Conservation (phyloP, 2,888 invertebrate genomes). For the Ischnura elegans region DNA sequence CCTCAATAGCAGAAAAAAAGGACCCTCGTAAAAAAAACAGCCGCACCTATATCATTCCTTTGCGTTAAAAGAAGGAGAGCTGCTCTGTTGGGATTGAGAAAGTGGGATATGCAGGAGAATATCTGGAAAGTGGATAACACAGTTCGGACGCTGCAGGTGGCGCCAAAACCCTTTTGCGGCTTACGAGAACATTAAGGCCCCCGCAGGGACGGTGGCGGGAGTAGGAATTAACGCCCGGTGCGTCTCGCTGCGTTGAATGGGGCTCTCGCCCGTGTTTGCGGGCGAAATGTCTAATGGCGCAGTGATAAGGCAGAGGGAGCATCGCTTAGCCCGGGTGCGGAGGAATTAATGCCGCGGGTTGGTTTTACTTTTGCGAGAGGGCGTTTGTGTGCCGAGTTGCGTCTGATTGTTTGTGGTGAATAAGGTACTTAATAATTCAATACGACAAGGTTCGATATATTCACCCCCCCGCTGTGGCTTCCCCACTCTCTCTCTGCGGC, state of each 20-base stretch:
- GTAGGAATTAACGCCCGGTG: not conserved
- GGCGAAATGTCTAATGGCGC: not conserved
- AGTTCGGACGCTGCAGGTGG: conserved; percentile 45
- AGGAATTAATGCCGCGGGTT: not conserved
- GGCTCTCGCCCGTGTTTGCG: not conserved
- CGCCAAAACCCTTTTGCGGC: not conserved
- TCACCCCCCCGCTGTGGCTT: not conserved
- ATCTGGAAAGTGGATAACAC: not conserved
- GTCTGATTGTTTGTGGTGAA: conserved; percentile 8
- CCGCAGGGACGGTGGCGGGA: not conserved
- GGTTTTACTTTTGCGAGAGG: not conserved
- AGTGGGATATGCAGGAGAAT: not conserved
- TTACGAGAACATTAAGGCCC: not conserved
- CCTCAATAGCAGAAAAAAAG: too few species aligned
- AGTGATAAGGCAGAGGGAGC: not conserved
- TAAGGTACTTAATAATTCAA: not conserved
- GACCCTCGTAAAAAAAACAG: not conserved
- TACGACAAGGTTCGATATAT: not conserved
- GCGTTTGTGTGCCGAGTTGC: not conserved
- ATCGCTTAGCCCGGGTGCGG: not conserved
- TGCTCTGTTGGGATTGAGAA: too few species aligned
- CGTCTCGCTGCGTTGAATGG: not conserved
- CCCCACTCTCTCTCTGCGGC: not conserved
- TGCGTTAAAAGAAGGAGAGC: not conserved
- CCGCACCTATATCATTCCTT: not conserved